Base-by-base conservation (phyloP, 2,797 vertebrate genomes). In the Trematomus bernacchii region DNA sequence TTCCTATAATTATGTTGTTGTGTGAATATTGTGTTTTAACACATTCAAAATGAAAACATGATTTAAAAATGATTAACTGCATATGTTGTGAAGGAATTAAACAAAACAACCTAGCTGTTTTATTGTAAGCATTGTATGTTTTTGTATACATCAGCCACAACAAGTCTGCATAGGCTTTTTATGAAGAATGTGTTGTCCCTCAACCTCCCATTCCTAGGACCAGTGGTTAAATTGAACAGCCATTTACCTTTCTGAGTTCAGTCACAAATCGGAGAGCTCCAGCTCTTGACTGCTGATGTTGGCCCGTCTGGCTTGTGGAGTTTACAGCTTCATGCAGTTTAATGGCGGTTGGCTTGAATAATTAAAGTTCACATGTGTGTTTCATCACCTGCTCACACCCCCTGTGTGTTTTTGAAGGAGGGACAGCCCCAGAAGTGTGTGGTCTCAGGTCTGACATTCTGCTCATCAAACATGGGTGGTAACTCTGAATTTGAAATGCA, bases 391-490 rank as follows among this genome's bases (percentile, higher is more conserved):
- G 59, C 66, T 59, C 65, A 53, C 55, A 59, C 18, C 61, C 70
- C 19, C 10, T 16, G 71, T 71, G 52, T 61, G 67, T 72, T 77
- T 80, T 55, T 63, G 14, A 62, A 40, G 60, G 58, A 85, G 84
- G 89, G 93, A 92, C 91, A 78, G 95, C 94, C 94, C 91, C 84
- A 42, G 86, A 91, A 95, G 93, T 89, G 90, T 82, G 59, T 66
- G 0, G 16, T 73, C 65, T 89, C 92, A 93, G 93, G 93, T 95
- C 94, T 94, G 93, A 95, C 94, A 93, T 95, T 89, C 87, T 90
- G 93, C 91, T 96, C 94, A 95, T 96, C 95, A 95, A 95, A 95
- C 95, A 92, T 64, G 89, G 85, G 58, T 87, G 77, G 89, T 89
- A 76, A 87, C 82, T 62, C 87, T 90, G 87, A 87, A 83, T 91